These are phyloP conservation scores for Temnothorax unifasciatus DNA, from an alignment of 2,888 invertebrate genomes.

Conservation along the genomic window DNA sequence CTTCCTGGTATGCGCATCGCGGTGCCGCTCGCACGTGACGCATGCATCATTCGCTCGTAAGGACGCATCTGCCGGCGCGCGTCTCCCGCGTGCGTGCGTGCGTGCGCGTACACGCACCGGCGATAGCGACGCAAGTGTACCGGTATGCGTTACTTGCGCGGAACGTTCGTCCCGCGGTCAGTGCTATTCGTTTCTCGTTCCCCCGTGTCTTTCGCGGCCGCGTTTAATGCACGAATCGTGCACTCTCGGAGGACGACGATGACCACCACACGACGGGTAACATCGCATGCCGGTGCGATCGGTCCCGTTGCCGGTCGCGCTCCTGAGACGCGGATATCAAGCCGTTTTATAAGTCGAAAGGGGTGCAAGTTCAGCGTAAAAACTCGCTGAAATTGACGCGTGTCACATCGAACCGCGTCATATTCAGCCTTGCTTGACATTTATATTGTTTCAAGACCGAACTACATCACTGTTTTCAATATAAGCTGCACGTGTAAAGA, in stretches of 20 bases:
- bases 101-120: not conserved
- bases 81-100: constrained; percentile 3
- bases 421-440: constrained; percentile 24
- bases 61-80: constrained; percentile 37
- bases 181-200: constrained; percentile 58
- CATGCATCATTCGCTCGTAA: constrained; percentile 76
- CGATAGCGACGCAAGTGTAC: constrained; percentile 25
- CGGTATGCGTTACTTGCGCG: constrained; percentile 50
- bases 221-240: constrained; percentile 56
- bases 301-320: constrained; percentile 41
- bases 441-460: not conserved
- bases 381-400: not conserved
- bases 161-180: constrained; percentile 40
- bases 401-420: not conserved
- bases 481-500: not conserved
- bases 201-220: constrained; percentile 52
- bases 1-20: constrained; percentile 76
- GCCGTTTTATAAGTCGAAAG: not conserved
- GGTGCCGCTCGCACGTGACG: constrained; percentile 68
- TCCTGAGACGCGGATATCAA: not conserved
- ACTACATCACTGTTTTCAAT: not conserved
- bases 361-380: not conserved
- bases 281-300: constrained; percentile 26
- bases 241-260: constrained; percentile 37
- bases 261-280: constrained; percentile 18